Base-by-base conservation (phyloP, 2,113 vertebrate genomes). In the Notarius quadriscutis region DNA sequence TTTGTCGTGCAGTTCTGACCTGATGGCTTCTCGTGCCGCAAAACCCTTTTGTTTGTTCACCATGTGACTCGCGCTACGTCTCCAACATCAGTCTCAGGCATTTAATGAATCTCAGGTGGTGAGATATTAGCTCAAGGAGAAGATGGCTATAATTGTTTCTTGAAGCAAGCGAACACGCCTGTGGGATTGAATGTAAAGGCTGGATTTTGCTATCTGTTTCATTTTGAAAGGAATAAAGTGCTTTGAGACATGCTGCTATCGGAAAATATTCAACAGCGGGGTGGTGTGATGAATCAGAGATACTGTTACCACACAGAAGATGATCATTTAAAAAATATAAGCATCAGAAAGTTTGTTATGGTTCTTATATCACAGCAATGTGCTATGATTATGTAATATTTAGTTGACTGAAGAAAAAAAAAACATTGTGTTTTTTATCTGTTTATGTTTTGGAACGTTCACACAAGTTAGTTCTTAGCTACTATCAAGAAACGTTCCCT, bases 1-100 rank as follows among this genome's bases (percentile, higher is more conserved):
- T 87, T 84, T 15, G 82, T 55, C 30, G 27, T 84, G 84, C 84
- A 74, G 87, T 84, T 83, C 51, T 90, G 84, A 88, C 89, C 87
- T 50, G 82, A 87, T 78, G 79, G 83, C 77, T 81, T 87, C 69
- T 65, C 60, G 72, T 58, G 60, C 41, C 55, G 7, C 34, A n/a
- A n/a, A 72, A 80, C 41, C 25, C 72, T 55, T 77, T 58, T 82
- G 85, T 90, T 90, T 90, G 84, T 82, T 88, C 81, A 48, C 81
- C 74, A 34, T 77, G 63, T 57, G 60, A 78, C 75, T 84, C 15
- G 55, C 12, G 57, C 55, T 30, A 50, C 41, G 14, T 17, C 14
- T 72, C 50, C 78, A 27, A 83, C 50, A 51, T 77, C 79, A n/a
- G 75, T 77, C 30, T 74, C 51, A 5, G 25, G 27, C 18, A 20